These are phyloP conservation scores for Oryzaephilus surinamensis DNA, from an alignment of 1,140 invertebrate genomes.

Conservation along the genomic window DNA sequence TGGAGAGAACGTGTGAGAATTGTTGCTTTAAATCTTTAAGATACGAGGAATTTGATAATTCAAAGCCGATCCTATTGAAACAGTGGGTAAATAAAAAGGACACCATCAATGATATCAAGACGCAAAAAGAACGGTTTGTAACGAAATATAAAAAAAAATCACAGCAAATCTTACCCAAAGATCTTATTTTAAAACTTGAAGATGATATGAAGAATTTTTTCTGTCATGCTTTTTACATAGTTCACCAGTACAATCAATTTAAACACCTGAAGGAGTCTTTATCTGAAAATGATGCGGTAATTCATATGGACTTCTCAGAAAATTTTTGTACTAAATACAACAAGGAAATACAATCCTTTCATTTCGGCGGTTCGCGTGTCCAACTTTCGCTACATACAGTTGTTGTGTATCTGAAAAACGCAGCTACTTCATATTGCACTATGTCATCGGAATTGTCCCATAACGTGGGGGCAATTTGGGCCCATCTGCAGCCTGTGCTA, in stretches of 20 bases:
- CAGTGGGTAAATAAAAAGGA: too few relatives aligned
- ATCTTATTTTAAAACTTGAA: too few relatives aligned
- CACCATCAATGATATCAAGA: too few relatives aligned
- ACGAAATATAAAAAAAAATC: too few relatives aligned
- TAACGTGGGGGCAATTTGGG: conserved; percentile 25
- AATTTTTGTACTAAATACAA: conserved; percentile 30
- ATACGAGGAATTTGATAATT: too few relatives aligned
- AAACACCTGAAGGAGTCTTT: conserved; percentile 22
- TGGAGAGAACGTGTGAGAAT: too few relatives aligned
- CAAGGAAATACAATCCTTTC: conserved; percentile 28
- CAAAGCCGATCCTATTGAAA: too few relatives aligned
- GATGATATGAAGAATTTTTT: too few relatives aligned
- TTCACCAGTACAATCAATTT: conserved; percentile 20
- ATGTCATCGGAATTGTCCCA: conserved; percentile 19
- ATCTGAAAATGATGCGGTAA: conserved; percentile 18
- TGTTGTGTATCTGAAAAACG: conserved; percentile 23
- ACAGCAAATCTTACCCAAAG: too few relatives aligned
- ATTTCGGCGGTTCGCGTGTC: conserved; percentile 29
- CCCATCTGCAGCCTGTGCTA: conserved; percentile 19
- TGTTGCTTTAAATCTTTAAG: too few relatives aligned
- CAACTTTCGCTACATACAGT: conserved; percentile 30
- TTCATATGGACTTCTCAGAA: conserved; percentile 23
- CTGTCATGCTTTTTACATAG: conserved; percentile 9
- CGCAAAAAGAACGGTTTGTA: too few relatives aligned
- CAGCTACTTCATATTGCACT: conserved; percentile 19